Percentiles rank a stretch among this genome's conserved stretches.
Conservation (phyloP, 2,888 invertebrate genomes). For the Nebria salina region DNA sequence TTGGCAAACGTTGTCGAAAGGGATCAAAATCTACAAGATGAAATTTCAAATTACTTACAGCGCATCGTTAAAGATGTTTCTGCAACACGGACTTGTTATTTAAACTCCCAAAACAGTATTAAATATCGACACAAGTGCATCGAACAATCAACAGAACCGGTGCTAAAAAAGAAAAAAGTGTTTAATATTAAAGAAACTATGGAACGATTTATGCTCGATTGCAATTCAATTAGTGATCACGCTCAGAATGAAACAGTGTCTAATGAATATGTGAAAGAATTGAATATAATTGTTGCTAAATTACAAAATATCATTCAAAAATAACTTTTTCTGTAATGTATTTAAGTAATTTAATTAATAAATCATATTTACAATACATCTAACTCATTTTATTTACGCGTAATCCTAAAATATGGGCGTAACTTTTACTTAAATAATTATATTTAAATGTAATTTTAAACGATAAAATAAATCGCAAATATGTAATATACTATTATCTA, state of each 20-base stretch:
- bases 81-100: conserved; percentile 16
- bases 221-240: conserved; percentile 18
- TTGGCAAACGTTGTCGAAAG: conserved; percentile 27
- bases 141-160: conserved; percentile 13
- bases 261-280: conserved; percentile 14
- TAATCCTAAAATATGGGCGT: too few species aligned
- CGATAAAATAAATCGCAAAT: too few species aligned
- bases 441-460: too few species aligned
- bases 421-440: too few species aligned
- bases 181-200: conserved; percentile 5
- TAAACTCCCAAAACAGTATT: conserved; percentile 13
- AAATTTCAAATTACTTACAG: conserved; percentile 27
- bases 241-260: conserved; percentile 23
- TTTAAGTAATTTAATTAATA: conserved; percentile 2
- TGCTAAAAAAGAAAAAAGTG: conserved; percentile 25
- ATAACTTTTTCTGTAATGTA: not conserved
- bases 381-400: too few species aligned
- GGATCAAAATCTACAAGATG: conserved; percentile 25
- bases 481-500: too few species aligned
- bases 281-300: conserved; percentile 19
- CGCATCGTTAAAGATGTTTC: conserved; percentile 11
- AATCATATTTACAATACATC: not conserved
- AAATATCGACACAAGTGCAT: conserved; percentile 25
- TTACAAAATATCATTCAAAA: conserved; percentile 18
- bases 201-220: conserved; percentile 22